Percentiles rank a stretch among this genome's conserved stretches.
Evolutionary conservation across 2,797 vertebrate genomes (phyloP).

Genomic region (Mus spretus): DNA sequence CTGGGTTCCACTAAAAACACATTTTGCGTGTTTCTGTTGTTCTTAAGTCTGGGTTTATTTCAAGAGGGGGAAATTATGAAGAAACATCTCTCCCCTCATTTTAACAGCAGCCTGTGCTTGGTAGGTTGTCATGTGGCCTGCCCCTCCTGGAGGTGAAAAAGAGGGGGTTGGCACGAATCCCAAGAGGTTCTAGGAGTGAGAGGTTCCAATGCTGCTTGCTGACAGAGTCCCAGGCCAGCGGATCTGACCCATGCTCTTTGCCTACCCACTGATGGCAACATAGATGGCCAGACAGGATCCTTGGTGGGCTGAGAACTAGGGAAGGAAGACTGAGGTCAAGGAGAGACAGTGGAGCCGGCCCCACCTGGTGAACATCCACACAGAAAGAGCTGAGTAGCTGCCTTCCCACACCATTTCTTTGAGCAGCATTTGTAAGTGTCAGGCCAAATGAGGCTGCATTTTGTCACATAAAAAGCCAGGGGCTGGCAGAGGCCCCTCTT

Average conservation of each 20-base stretch:
- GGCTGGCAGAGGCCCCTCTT: not conserved
- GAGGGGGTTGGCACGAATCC: not conserved
- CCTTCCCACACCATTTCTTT: not conserved
- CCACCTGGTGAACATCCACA: not conserved
- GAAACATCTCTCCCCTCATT: constrained; percentile 79
- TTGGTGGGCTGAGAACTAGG: not conserved
- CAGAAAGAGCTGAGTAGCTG: not conserved
- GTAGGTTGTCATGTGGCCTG: constrained; percentile 65
- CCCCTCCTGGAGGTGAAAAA: constrained; percentile 2
- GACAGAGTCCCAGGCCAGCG: not conserved
- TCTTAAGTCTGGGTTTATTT: constrained; percentile 84
- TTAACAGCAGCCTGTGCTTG: constrained; percentile 68
- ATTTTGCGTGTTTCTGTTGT: constrained; percentile 85
- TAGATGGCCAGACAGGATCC: not conserved
- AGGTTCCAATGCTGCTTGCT: not conserved
- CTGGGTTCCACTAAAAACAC: constrained; percentile 86
- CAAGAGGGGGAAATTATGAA: constrained; percentile 82
- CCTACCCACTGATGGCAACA: not conserved
- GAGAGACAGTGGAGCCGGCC: not conserved
- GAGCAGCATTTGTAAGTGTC: not conserved
- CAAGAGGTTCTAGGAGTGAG: not conserved
- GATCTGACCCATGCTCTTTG: not conserved
- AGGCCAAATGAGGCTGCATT: not conserved
- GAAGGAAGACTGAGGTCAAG: not conserved
- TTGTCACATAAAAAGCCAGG: not conserved